phyloP scores from a whole-genome alignment of 2,888 invertebrate species.

The Petrolisthes cinctipes region DNA sequence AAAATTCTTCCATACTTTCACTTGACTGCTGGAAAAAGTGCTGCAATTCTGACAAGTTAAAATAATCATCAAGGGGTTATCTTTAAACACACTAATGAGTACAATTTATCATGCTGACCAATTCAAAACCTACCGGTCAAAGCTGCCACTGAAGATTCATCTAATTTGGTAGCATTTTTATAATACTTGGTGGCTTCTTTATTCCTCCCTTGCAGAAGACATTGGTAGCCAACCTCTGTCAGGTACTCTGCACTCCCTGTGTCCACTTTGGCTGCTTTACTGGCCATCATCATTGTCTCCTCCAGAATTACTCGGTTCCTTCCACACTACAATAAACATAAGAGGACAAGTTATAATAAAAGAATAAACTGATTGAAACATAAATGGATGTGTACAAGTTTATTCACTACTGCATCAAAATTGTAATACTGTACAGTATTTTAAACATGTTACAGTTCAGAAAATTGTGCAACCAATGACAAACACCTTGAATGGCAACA shows the following conservation, averaged over 20 bases:
- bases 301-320: slow-evolving; percentile 76
- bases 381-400: no score
- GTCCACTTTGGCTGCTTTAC: slow-evolving; percentile 82
- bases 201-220: slow-evolving; percentile 79
- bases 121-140: slow-evolving; percentile 48
- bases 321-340: slow-evolving; percentile 70
- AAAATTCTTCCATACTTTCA: background rate
- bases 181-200: slow-evolving; percentile 86
- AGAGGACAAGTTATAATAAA: no score
- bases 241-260: slow-evolving; percentile 79
- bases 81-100: no score
- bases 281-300: slow-evolving; percentile 82
- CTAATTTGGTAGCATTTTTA: slow-evolving; percentile 84
- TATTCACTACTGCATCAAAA: no score
- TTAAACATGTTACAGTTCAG: no score
- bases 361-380: no score
- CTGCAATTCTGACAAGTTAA: no score
- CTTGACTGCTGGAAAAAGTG: no score
- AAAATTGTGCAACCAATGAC: no score
- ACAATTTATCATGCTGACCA: no score
- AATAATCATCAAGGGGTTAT: no score
- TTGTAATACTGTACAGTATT: background rate
- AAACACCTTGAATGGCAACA: no score
- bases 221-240: slow-evolving; percentile 86
- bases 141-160: slow-evolving; percentile 74